phyloP scores from a whole-genome alignment of 2,797 vertebrate species.

The Ambastaia sidthimunki region DNA sequence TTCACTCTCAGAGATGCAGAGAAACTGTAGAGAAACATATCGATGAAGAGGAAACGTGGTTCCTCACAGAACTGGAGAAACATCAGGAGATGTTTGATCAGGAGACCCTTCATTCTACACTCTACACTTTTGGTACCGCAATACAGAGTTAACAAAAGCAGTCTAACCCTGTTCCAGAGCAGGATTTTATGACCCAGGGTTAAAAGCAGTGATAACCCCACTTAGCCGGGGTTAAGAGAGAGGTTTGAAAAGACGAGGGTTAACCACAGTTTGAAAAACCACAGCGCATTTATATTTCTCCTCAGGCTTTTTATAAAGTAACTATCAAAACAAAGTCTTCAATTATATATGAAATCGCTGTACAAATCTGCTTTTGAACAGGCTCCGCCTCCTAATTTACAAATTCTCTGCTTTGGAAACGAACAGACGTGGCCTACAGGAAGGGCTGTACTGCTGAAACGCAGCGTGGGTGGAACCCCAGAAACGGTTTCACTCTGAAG shows the following conservation, averaged over 20 bases:
- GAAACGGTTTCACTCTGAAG: conserved; percentile 26
- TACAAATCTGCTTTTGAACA: neutral
- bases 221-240: neutral
- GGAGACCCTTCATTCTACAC: neutral
- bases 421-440: neutral
- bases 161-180: too few relatives aligned
- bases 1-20: conserved; percentile 17
- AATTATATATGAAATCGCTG: neutral
- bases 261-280: too few relatives aligned
- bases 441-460: conserved; percentile 30
- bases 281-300: too few relatives aligned
- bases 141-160: neutral
- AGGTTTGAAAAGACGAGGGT: too few relatives aligned
- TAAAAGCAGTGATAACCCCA: neutral
- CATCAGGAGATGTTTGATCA: neutral
- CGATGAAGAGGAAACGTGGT: conserved; percentile 3
- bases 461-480: conserved; percentile 31
- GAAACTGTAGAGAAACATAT: neutral
- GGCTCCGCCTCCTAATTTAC: conserved; percentile 3
- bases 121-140: neutral
- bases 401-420: neutral
- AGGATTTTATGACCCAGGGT: neutral
- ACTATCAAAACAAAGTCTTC: neutral
- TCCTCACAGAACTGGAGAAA: conserved; percentile 4
- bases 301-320: too few relatives aligned